These are phyloP conservation scores for Psylliodes chrysocephalus DNA, from an alignment of 2,888 invertebrate species.

Conservation along the genomic window DNA sequence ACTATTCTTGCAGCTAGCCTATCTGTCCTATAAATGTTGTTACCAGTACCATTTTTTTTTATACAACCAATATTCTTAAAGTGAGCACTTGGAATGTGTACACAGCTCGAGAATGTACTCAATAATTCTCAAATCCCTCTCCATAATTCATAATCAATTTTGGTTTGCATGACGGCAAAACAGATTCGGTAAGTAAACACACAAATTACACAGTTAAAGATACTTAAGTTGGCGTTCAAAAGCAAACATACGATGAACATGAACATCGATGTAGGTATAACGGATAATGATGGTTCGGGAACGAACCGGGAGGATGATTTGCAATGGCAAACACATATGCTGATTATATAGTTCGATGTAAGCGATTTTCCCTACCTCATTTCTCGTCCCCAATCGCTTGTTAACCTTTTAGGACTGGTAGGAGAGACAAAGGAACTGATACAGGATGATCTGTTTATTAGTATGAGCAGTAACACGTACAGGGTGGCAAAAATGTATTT, in stretches of 20 bases:
- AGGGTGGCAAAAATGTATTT: too few relatives aligned
- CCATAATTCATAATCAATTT: slow-evolving; percentile 47
- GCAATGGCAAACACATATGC: slow-evolving; percentile 55
- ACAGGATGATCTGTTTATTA: too few relatives aligned
- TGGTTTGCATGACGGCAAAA: slow-evolving; percentile 44
- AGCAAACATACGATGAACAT: slow-evolving; percentile 48
- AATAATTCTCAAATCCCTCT: slow-evolving; percentile 14
- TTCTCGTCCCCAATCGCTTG: too few relatives aligned
- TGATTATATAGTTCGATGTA: slow-evolving; percentile 54
- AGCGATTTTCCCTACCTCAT: slow-evolving; percentile 14
- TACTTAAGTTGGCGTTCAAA: slow-evolving; percentile 48
- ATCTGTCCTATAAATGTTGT: too few relatives aligned
- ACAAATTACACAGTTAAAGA: slow-evolving; percentile 49
- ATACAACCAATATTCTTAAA: too few relatives aligned
- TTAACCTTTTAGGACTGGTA: slow-evolving; percentile 22
- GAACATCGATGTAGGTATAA: slow-evolving; percentile 54
- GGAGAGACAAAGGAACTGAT: too few relatives aligned
- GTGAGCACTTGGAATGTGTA: neutral
- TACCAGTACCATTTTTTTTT: too few relatives aligned
- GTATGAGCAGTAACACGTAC: too few relatives aligned
- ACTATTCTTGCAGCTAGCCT: too few relatives aligned
- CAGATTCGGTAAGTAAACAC: slow-evolving; percentile 49
- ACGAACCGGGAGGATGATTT: slow-evolving; percentile 55
- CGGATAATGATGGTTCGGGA: slow-evolving; percentile 53
- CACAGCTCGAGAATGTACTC: neutral